Percentiles rank a stretch among this genome's conserved stretches.
Evolutionary conservation across 2,888 invertebrate species (phyloP).

Genomic region (Drosophila peninsularis): DNA sequence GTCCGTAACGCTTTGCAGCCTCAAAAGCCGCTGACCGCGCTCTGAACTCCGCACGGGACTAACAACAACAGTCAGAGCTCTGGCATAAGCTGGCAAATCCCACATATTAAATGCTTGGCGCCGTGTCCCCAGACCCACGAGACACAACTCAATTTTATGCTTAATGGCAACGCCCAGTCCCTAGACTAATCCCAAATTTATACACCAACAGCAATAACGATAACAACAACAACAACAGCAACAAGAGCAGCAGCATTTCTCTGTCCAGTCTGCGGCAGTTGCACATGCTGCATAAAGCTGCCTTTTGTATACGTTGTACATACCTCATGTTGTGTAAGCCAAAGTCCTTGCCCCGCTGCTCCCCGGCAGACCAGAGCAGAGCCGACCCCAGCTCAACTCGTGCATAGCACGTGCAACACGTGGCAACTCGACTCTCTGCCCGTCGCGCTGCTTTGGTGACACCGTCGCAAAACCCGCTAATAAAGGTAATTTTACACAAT

Average conservation of each 20-base stretch:
- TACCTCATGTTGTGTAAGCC: constrained; percentile 36
- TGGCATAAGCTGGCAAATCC: constrained; percentile 53
- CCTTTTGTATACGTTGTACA: constrained; percentile 26
- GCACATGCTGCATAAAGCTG: constrained; percentile 32
- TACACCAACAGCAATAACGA: constrained; percentile 26
- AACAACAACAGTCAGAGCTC: constrained; percentile 30
- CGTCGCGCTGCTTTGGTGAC: constrained; percentile 2
- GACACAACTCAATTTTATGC: constrained; percentile 61
- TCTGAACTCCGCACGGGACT: constrained; percentile 19
- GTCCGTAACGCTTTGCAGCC: constrained; percentile 27
- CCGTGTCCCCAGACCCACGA: constrained; percentile 15
- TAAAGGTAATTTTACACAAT: constrained; percentile 71
- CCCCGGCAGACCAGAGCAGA: neutral
- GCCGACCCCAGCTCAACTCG: constrained; percentile 27
- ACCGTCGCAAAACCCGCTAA: constrained; percentile 54
- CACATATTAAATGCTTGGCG: constrained; percentile 64
- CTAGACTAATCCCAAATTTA: constrained; percentile 55
- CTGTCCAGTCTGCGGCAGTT: constrained; percentile 27
- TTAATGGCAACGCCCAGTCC: constrained; percentile 41
- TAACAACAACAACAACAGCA: constrained; percentile 13
- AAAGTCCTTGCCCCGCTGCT: constrained; percentile 9
- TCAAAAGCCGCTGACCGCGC: constrained; percentile 31
- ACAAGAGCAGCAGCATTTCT: constrained; percentile 1
- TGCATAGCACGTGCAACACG: constrained; percentile 66
- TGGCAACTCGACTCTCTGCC: constrained; percentile 41